These are phyloP conservation scores for Monochamus saltuarius DNA, from an alignment of 1,140 invertebrate genomes.

Conservation along the genomic window DNA sequence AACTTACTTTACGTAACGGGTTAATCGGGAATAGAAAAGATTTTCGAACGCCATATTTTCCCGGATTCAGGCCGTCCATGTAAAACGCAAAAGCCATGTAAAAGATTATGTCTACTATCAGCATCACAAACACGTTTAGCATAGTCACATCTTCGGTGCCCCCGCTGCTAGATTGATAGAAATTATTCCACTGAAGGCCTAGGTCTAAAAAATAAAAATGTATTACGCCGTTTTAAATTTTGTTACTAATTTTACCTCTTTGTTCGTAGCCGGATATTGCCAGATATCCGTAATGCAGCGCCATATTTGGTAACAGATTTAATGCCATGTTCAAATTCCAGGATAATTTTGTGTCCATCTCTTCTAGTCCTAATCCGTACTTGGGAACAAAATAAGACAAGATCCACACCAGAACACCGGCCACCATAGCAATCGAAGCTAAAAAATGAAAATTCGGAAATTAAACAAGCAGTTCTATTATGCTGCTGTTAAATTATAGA, in stretches of 20 bases:
- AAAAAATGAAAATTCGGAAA: slow-evolving; percentile 22
- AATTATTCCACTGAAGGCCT: slow-evolving; percentile 39
- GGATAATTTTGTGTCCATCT: background rate
- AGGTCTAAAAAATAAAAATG: slow-evolving; percentile 26
- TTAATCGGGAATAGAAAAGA: slow-evolving; percentile 40
- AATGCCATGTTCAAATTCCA: slow-evolving; percentile 27
- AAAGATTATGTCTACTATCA: slow-evolving; percentile 40
- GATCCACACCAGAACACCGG: slow-evolving; percentile 39
- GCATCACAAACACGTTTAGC: slow-evolving; percentile 39
- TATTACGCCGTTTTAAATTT: background rate
- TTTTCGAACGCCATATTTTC: slow-evolving; percentile 44
- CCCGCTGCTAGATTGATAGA: slow-evolving; percentile 34
- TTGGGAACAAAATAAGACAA: slow-evolving; percentile 36
- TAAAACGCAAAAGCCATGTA: slow-evolving; percentile 44
- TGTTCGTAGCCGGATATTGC: slow-evolving; percentile 44
- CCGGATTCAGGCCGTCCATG: slow-evolving; percentile 43
- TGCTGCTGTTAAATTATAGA: no score
- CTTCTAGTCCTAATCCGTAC: slow-evolving; percentile 13
- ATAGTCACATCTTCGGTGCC: slow-evolving; percentile 37
- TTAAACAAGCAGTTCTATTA: no score
- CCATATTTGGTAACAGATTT: slow-evolving; percentile 46
- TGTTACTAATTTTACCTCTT: slow-evolving; percentile 33
- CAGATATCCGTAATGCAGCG: slow-evolving; percentile 41
- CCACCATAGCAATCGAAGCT: slow-evolving; percentile 41
- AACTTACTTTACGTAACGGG: background rate